Evolutionary conservation across 2,888 invertebrate species (phyloP), one percentile per base, ranked within the genome.

Genomic region (Penaeus monodon): DNA sequence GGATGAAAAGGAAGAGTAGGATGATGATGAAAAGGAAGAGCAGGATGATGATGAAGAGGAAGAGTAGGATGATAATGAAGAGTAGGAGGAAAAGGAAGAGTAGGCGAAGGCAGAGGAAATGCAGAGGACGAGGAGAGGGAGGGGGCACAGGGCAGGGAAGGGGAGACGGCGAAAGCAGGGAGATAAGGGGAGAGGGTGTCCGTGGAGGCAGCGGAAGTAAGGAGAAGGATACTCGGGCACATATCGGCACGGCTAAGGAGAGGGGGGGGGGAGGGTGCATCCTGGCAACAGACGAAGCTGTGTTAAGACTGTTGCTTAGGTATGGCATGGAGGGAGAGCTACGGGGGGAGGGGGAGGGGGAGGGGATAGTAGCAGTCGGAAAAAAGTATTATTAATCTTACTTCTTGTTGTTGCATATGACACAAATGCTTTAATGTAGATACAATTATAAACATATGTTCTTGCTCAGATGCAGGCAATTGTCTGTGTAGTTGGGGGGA

Each of bases 171-270:
- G 65, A 65, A 66, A 38, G 44, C 29, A 33, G 66, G 66, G 20
- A 33, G 66, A 38, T 65, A 38, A 80, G 66, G 80, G 80, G 38
- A 20, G 65, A 63, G 63, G 24, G 44, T 64, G 65, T 64, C n/a
- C 27, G 64, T n/a, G 20, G n/a, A n/a, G 27, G 29, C n/a, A 20
- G 24, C 57, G 57, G 57, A 57, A 57, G 57, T 14, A 57, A 57
- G 57, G 57, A 3, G 57, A 57, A 57, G 17, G 17, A 20, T 57
- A 57, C 57, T 57, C 17, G 14, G 57, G 57, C 57, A 57, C 57
- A 57, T 57, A 57, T 57, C 14, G 57, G 57, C 57, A 57, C 57
- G 17, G 17, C 2, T 14, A 20, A 70, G 20, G 29, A 22, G 24
- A 24, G 70, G 70, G 70, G 70, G 70, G 14, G 29, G 24, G 17